Base-by-base conservation (phyloP, 2,113 vertebrate species). In the Callopanchax toddi region DNA sequence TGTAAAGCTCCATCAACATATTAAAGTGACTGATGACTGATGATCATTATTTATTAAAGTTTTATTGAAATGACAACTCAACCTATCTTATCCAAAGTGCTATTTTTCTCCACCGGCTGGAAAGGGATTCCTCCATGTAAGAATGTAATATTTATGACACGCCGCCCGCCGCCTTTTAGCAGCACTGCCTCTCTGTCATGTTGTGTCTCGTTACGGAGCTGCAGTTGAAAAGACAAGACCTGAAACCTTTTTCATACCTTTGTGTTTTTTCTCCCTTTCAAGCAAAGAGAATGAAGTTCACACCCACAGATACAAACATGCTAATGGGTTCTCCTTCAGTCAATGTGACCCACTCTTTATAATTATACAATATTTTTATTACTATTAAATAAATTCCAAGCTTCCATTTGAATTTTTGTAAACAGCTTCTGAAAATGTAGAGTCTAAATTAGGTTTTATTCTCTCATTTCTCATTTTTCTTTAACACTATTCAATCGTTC, bases 111-210 rank as follows among this genome's bases (percentile, higher is more conserved):
- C 16, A 43, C 40, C 18, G 26, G 54, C 25, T 2, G 16, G 49
- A 55, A 52, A 55, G 63, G 61, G 75, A 69, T 70, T 82, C 74
- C 58, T 62, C 62, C 11, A 53, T 69, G 72, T 76, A 63, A 46
- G 16, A 1, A 73, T 76, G 65, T 81, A 82, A 87, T 79, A 87
- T 86, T 86, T 70, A 86, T 82, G 78, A 71, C 60, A 7, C 34
- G 78, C 63, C 67, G 64, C 60, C 63, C 67, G 64, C 60, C 43
- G 42, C 43, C 59, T 66, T 80, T 76, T 62, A 70, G 65, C 8
- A 64, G 64, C 74, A 0, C 74, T 45, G 74, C 29, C 68, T 70
- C 71, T 63, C 10, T 66, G 81, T 73, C 84, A 71, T 69, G 82
- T 80, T 82, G 63, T 58, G 6, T 71, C 72, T 79, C 70, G 59